Evolutionary conservation across 1,140 invertebrate species (phyloP), one percentile per base, ranked within the genome.

Genomic region (Eurosta solidaginis): DNA sequence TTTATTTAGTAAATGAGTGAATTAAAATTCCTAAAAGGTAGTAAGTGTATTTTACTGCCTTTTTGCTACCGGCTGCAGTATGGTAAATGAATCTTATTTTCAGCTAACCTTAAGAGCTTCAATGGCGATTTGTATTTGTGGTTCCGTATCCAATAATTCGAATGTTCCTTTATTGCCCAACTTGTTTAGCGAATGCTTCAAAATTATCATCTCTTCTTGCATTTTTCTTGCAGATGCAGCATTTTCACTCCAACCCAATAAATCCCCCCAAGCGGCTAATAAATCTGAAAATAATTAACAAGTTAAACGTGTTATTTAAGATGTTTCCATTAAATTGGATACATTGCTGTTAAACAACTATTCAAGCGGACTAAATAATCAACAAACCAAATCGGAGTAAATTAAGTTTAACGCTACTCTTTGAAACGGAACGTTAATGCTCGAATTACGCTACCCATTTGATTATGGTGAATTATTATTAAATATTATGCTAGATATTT

Each of bases 231-330:
- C 86, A n/a, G 80, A 79, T 1, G 83, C 80, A 59, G 86, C 86
- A 85, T 88, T 88, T 85, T 88, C 85, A 79, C 86, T 88, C 87
- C 87, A 88, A 77, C 78, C 80, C 29, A 88, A 80, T 50, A 88
- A 78, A 81, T 85, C 84, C 80, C 86, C 84, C 87, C 87, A 88
- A 74, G 83, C 83, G 17, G 83, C 84, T 77, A 88, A 79, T 74
- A 88, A 80, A 80, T 88, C 87, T 88, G 81, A 44, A 80, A 81
- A 27, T 45, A 77, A 52, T 78, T 33, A 33, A 20, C 29, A 33
- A 74, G 44, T 10, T 40, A 40, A 7, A 7, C 14, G 17, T 12
- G 29, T 40, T 5, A 47, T 47, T 47, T 47, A 4, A n/a, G n/a
- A n/a, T n/a, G n/a, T n/a, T n/a, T n/a, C n/a, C n/a, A 47, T 12